Evolutionary conservation across 2,888 invertebrate genomes (phyloP).

Genomic region (Hetaerina titia): DNA sequence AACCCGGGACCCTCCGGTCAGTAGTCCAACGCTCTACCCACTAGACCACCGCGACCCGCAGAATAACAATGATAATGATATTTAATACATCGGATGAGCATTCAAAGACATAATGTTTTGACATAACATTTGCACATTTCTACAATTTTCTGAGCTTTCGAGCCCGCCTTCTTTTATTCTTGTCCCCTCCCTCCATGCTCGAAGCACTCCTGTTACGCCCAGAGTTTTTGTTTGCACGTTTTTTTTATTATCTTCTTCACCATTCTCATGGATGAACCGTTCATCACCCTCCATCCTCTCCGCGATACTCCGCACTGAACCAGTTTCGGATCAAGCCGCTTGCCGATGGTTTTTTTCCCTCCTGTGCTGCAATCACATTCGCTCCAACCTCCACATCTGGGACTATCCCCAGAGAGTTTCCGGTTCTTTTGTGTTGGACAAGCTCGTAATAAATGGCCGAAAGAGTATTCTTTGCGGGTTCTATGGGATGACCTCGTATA

Average conservation of each 20-base stretch:
- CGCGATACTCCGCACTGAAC: background rate
- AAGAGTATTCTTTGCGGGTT: background rate
- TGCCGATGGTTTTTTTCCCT: background rate
- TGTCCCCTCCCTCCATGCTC: background rate
- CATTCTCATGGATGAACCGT: background rate
- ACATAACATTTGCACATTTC: too few relatives aligned
- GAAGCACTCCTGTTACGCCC: background rate
- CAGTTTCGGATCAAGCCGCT: background rate
- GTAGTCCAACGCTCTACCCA: too few relatives aligned
- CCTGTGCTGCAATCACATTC: background rate
- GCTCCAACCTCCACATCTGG: background rate
- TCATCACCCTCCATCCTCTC: background rate
- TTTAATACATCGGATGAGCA: too few relatives aligned
- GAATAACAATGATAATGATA: too few relatives aligned
- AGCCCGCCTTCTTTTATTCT: background rate
- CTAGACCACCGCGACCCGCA: too few relatives aligned
- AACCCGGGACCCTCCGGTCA: too few relatives aligned
- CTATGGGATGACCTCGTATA: background rate
- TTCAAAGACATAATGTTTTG: too few relatives aligned
- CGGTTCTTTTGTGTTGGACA: background rate
- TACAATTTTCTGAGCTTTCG: too few relatives aligned
- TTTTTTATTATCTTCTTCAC: background rate
- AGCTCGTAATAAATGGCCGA: background rate
- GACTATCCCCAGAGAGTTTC: background rate
- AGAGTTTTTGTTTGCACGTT: background rate